These are phyloP conservation scores for Corythornis madagascariensis DNA, from an alignment of 2,113 vertebrate genomes.

Conservation along the genomic window DNA sequence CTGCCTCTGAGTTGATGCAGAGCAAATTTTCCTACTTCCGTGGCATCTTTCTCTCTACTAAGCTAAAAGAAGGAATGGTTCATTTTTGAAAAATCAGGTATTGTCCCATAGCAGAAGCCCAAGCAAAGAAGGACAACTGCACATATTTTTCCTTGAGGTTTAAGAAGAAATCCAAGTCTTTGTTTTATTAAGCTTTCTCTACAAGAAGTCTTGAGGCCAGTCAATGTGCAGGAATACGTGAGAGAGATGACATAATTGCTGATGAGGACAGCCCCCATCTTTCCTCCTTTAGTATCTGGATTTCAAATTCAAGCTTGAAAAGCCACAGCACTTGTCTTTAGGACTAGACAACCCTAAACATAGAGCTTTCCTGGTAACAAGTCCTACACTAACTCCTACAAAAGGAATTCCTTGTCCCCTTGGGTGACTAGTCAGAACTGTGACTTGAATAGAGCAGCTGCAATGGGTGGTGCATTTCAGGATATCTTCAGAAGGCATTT, in stretches of 20 bases:
- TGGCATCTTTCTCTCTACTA: background rate
- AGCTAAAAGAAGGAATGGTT: background rate
- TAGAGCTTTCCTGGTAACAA: slow-evolving; percentile 43
- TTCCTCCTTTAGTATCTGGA: slow-evolving; percentile 10
- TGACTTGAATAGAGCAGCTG: slow-evolving; percentile 64
- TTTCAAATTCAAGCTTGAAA: slow-evolving; percentile 40
- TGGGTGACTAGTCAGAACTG: slow-evolving; percentile 50
- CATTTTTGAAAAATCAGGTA: background rate
- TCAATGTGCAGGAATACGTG: slow-evolving; percentile 2
- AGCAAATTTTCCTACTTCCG: background rate
- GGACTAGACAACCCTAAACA: slow-evolving; percentile 10
- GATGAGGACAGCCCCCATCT: slow-evolving; percentile 10
- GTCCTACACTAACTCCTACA: slow-evolving; percentile 51
- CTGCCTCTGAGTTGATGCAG: background rate
- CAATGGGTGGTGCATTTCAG: slow-evolving; percentile 43
- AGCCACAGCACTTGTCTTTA: background rate
- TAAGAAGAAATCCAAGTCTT: background rate
- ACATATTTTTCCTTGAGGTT: background rate
- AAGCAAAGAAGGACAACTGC: background rate
- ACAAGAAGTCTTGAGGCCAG: background rate
- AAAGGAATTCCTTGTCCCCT: slow-evolving; percentile 57
- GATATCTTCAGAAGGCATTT: slow-evolving; percentile 45
- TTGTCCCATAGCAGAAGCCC: background rate
- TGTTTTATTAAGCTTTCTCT: background rate
- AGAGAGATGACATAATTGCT: background rate